A percentile compares a stretch with the other conserved stretches of the same genome.
Conservation (phyloP, 2,888 invertebrate species). For the Athalia rosae region DNA sequence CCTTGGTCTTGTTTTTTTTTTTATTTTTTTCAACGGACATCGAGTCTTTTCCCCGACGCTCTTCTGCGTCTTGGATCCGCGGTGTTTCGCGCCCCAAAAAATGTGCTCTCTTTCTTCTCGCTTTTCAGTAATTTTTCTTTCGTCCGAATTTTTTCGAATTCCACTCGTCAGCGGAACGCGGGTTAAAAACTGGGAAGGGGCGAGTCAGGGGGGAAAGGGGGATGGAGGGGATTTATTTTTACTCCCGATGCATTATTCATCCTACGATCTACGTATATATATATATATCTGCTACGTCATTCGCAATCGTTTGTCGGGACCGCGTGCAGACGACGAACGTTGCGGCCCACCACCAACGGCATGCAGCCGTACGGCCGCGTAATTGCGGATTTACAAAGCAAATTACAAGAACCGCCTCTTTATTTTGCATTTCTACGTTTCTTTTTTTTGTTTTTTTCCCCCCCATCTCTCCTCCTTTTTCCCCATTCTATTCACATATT, state of each 20-base stretch:
- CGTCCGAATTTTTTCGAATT: too few relatives aligned
- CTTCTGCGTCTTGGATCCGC: background rate
- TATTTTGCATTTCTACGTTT: constrained; percentile 34
- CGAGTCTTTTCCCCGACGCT: too few relatives aligned
- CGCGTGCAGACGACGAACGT: constrained; percentile 9
- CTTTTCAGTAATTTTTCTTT: too few relatives aligned
- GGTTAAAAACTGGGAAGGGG: too few relatives aligned
- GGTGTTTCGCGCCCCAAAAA: background rate
- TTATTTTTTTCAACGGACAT: too few relatives aligned
- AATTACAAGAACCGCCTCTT: constrained; percentile 35
- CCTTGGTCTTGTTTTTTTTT: too few relatives aligned
- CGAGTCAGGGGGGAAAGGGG: too few relatives aligned
- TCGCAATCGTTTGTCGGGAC: constrained; percentile 35
- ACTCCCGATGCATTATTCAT: constrained; percentile 29
- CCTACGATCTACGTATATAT: too few relatives aligned
- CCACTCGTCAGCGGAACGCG: too few relatives aligned
- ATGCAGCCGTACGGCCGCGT: background rate
- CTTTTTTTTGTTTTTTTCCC: constrained; percentile 21
- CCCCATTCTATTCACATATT: background rate
- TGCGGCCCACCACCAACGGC: too few relatives aligned
- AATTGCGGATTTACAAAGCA: constrained; percentile 42
- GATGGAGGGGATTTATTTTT: background rate
- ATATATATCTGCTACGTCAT: constrained; percentile 5
- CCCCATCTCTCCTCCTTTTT: background rate
- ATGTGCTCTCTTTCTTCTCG: too few relatives aligned